Base-by-base conservation (phyloP, 2,888 invertebrate genomes). In the Petrolisthes manimaculis region DNA sequence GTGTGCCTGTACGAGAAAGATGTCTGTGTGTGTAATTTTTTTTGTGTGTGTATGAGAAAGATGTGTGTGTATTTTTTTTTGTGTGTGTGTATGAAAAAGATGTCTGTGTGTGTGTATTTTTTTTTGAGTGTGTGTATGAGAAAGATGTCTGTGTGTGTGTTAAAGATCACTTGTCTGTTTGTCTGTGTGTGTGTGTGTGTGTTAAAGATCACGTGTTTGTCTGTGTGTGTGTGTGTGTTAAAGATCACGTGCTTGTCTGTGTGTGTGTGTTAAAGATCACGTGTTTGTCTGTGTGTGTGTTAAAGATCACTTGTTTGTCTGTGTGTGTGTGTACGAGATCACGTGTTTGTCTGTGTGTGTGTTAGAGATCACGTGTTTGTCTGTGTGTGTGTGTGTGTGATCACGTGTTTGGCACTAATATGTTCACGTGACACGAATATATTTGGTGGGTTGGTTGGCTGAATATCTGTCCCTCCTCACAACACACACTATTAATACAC, bases 191-290 rank as follows among this genome's bases (percentile, higher is more conserved):
- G 9, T 61, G 61, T 61, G 61, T 9, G 61, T 61, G 14, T 14
- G 8, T 61, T 9, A 61, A 12, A 14, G 67, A 67, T 18, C 1
- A 14, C 1, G 9, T 74, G 74, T 74, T 6, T 74, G 74, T 14
- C n/a, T 74, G 74, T 74, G n/a, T n/a, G 74, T 74, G n/a, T 74
- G 74, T n/a, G n/a, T 74, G 74, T 74, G n/a, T 14, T 21, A n/a
- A 6, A 21, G 8, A 21, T n/a, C 5, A n/a, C 24, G 5, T 61
- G 53, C 61, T 21, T 81, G 0, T 37, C 14, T 67, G 5, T n/a
- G 3, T 80, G 14, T 56, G n/a, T 54, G 6, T 54, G n/a, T n/a
- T n/a, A n/a, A 67, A 67, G 12, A 14, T 14, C 61, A 61, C 21
- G 4, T 61, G 56, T 81, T 3, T 61, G 53, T 79, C 12, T 77